Conservation (phyloP, 2,797 vertebrate species). For the Philypnodon macrostomus region DNA sequence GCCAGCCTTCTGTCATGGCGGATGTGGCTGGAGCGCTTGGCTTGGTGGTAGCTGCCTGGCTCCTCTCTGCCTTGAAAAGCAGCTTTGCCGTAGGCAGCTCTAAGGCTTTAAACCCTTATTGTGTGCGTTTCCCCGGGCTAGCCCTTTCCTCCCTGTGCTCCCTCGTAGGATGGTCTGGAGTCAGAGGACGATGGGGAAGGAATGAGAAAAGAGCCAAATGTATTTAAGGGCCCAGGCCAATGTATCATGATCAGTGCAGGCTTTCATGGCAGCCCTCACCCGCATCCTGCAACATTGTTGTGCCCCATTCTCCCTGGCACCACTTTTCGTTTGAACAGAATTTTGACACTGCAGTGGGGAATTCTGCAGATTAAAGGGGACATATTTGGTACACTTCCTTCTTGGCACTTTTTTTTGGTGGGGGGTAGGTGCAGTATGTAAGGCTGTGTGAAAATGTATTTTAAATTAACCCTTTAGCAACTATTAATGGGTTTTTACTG, state of each 20-base stretch:
- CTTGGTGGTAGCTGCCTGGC: conserved; percentile 65
- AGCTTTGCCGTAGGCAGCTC: conserved; percentile 82
- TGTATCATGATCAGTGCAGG: conserved; percentile 75
- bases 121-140: conserved; percentile 72
- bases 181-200: conserved; percentile 45
- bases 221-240: conserved; percentile 66
- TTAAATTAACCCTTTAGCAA: background rate
- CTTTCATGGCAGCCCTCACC: conserved; percentile 68
- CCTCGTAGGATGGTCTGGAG: conserved; percentile 61
- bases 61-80: conserved; percentile 74
- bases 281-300: conserved; percentile 72
- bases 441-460: conserved; percentile 23
- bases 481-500: too few species aligned
- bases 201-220: conserved; percentile 58
- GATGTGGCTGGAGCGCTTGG: conserved; percentile 76
- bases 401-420: conserved; percentile 63
- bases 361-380: conserved; percentile 77
- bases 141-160: conserved; percentile 64
- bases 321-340: conserved; percentile 69
- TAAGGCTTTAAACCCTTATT: conserved; percentile 80
- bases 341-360: conserved; percentile 77
- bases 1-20: conserved; percentile 81
- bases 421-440: conserved; percentile 54
- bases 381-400: conserved; percentile 74
- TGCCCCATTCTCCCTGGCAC: conserved; percentile 73